Conservation (phyloP, 2,888 invertebrate species). For the Harpalus rufipes region DNA sequence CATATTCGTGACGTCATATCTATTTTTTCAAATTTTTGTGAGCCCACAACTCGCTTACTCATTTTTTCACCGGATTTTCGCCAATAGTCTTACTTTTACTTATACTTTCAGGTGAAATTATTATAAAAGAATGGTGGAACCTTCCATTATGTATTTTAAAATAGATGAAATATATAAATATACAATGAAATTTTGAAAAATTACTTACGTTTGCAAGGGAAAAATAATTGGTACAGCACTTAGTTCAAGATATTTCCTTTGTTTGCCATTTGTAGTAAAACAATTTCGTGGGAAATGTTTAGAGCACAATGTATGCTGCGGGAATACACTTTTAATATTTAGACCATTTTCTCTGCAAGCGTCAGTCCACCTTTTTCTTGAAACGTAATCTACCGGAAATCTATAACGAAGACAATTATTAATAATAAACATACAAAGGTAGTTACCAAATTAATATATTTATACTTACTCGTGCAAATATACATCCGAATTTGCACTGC, state of each 20-base stretch:
- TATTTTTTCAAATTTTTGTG: too few relatives aligned
- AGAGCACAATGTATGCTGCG: neutral
- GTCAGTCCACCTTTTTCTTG: neutral
- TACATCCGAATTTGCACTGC: slow-evolving; percentile 5
- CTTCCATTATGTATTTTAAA: too few relatives aligned
- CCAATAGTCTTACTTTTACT: too few relatives aligned
- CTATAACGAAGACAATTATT: neutral
- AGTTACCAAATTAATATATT: neutral
- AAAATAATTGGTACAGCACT: neutral
- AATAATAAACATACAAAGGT: neutral
- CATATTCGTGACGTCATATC: too few relatives aligned
- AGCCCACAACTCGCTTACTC: too few relatives aligned
- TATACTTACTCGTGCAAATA: neutral
- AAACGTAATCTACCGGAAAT: neutral
- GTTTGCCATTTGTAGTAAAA: neutral
- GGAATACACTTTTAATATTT: too few relatives aligned
- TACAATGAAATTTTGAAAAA: neutral
- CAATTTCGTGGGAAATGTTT: neutral
- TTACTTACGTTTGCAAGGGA: neutral
- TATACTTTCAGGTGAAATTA: too few relatives aligned
- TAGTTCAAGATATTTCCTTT: neutral
- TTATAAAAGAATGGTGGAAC: too few relatives aligned
- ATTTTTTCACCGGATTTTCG: too few relatives aligned
- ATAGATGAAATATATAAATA: neutral
- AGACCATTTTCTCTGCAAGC: neutral